Conservation (phyloP, 2,797 vertebrate species). For the Phaenicophaeus curvirostris region DNA sequence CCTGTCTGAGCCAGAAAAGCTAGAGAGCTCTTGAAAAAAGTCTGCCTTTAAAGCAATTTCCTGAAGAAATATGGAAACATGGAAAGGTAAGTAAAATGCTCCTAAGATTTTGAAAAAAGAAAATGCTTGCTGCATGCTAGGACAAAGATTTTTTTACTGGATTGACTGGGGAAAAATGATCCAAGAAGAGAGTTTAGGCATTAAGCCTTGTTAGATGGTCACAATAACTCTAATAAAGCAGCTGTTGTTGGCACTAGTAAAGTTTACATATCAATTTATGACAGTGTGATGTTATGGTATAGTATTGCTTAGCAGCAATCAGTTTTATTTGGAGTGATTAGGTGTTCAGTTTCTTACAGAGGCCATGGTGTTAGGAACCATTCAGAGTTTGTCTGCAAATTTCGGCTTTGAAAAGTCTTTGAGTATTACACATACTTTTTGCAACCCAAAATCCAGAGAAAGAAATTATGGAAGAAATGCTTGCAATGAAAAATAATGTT, state of each 20-base stretch:
- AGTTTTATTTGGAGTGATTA: slow-evolving; percentile 18
- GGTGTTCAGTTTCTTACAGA: slow-evolving; percentile 8
- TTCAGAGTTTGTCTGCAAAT: background rate
- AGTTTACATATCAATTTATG: slow-evolving; percentile 60
- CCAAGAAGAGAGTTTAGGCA: background rate
- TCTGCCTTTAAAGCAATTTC: background rate
- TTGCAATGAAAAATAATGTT: background rate
- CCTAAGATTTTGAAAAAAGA: background rate
- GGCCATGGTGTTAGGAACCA: background rate
- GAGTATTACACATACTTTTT: background rate
- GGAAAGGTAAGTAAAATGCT: background rate
- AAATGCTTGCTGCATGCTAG: background rate
- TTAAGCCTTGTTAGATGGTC: background rate
- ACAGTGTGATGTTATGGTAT: slow-evolving; percentile 10
- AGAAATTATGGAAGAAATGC: background rate
- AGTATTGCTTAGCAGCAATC: slow-evolving; percentile 44
- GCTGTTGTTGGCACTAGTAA: slow-evolving; percentile 53
- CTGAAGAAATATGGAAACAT: background rate
- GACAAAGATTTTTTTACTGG: background rate
- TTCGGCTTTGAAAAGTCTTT: background rate
- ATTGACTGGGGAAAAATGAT: slow-evolving; percentile 23
- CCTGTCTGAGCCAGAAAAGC: background rate
- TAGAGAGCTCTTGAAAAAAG: background rate
- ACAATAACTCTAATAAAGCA: slow-evolving; percentile 52
- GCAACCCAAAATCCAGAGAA: background rate